Evolutionary conservation across 2,888 invertebrate genomes (phyloP).

Genomic region (Caenorhabditis virilis): DNA sequence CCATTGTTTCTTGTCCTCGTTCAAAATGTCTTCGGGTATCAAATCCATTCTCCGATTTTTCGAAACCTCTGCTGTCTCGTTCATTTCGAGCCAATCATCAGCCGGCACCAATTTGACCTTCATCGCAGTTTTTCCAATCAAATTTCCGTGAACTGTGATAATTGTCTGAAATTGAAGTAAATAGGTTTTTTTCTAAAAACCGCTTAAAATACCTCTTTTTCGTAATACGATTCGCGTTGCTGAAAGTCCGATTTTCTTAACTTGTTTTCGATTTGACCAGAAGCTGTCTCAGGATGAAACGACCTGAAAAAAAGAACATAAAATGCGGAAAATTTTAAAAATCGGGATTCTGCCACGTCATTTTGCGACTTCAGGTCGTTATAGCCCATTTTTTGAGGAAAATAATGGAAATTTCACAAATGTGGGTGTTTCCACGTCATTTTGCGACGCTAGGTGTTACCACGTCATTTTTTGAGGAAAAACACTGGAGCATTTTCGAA

Average conservation of each 20-base stretch:
- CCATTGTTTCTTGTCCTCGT: slow-evolving; percentile 3
- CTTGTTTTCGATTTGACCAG: slow-evolving; percentile 5
- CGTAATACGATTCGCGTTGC: slow-evolving; percentile 11
- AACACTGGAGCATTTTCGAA: too few relatives aligned
- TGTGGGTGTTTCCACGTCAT: too few relatives aligned
- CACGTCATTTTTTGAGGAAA: too few relatives aligned
- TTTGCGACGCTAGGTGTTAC: too few relatives aligned
- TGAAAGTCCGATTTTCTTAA: slow-evolving; percentile 4
- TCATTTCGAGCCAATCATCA: slow-evolving; percentile 3
- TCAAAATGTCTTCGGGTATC: background rate
- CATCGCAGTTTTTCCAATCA: slow-evolving; percentile 56
- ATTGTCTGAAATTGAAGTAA: slow-evolving; percentile 24
- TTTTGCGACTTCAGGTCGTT: too few relatives aligned
- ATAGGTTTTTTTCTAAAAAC: background rate
- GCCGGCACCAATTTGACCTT: slow-evolving; percentile 36
- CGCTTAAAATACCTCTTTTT: slow-evolving; percentile 4
- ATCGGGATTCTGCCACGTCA: too few relatives aligned
- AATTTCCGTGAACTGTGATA: slow-evolving; percentile 45
- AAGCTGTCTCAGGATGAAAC: slow-evolving; percentile 32
- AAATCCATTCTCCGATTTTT: background rate
- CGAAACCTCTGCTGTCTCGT: background rate
- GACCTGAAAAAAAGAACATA: slow-evolving; percentile 21
- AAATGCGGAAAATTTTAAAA: too few relatives aligned
- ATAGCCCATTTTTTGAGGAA: too few relatives aligned
- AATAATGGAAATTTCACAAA: too few relatives aligned